Evolutionary conservation across 2,113 vertebrate species (phyloP).

Genomic region (Rissa tridactyla): DNA sequence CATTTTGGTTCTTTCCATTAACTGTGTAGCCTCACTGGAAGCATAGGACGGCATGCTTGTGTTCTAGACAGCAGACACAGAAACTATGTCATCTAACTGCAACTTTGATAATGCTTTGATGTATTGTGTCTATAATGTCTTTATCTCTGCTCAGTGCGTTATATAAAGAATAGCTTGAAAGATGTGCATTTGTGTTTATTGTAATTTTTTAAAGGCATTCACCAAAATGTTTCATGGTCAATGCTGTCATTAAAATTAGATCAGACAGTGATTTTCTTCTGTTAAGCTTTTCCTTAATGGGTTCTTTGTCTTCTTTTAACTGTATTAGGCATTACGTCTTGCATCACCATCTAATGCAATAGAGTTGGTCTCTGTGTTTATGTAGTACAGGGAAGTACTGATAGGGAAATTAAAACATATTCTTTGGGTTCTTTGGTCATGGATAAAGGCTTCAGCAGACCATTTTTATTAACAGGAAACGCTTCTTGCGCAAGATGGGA

Average conservation of each 20-base stretch:
- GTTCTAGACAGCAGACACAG: neutral
- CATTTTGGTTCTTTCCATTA: neutral
- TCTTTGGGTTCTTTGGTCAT: neutral
- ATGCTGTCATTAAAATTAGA: slow-evolving; percentile 27
- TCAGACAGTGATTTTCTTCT: slow-evolving; percentile 43
- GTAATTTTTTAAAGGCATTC: neutral
- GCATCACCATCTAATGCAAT: slow-evolving; percentile 31
- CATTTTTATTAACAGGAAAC: neutral
- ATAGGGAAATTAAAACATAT: neutral
- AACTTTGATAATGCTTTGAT: slow-evolving; percentile 27
- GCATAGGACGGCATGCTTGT: neutral
- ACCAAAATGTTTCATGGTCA: neutral
- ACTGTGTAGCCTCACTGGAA: neutral
- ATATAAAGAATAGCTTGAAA: neutral
- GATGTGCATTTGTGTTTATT: neutral
- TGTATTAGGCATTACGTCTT: slow-evolving; percentile 21
- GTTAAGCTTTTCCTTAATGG: slow-evolving; percentile 53
- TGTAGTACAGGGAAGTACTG: neutral
- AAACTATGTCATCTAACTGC: neutral
- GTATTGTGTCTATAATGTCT: neutral
- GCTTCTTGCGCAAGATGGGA: neutral
- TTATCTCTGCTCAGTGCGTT: neutral
- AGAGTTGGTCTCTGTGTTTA: neutral
- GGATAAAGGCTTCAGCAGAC: neutral
- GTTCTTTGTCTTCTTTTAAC: slow-evolving; percentile 22